phyloP scores from a whole-genome alignment of 2,797 vertebrate species.

The Sebastes flavidus region DNA sequence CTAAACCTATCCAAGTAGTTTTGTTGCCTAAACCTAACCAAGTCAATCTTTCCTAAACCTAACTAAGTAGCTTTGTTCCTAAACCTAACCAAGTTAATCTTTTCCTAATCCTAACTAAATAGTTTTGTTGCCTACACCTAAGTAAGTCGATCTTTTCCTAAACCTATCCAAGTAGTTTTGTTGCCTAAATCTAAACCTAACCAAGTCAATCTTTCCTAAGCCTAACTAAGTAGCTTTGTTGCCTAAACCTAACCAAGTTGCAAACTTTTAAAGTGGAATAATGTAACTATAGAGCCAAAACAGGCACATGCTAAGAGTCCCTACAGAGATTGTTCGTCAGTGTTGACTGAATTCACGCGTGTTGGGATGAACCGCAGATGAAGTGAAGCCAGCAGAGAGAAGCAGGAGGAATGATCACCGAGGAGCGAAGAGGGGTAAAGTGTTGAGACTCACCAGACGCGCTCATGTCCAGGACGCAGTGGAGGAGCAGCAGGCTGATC shows the following conservation, averaged over 20 bases:
- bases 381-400: not conserved
- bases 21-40: too few relatives aligned
- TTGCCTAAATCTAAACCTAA: too few relatives aligned
- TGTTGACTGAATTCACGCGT: slow-evolving; percentile 18
- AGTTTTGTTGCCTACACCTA: too few relatives aligned
- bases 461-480: slow-evolving; percentile 59
- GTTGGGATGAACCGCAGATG: slow-evolving; percentile 2
- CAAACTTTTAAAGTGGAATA: not conserved
- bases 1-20: fast-evolving
- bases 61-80: fast-evolving
- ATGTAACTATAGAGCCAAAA: not conserved
- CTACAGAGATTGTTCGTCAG: fast-evolving
- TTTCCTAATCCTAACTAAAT: fast-evolving
- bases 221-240: too few relatives aligned
- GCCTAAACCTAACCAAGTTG: not conserved
- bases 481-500: slow-evolving; percentile 67
- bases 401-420: not conserved
- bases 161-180: too few relatives aligned
- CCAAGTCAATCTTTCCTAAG: not conserved
- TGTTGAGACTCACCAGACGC: slow-evolving; percentile 75
- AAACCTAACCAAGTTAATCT: not conserved
- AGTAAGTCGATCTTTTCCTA: too few relatives aligned
- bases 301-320: not conserved
- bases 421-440: not conserved
- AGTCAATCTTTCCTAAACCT: too few relatives aligned